Conservation (phyloP, 2,113 vertebrate species). For the Hydropotes inermis region DNA sequence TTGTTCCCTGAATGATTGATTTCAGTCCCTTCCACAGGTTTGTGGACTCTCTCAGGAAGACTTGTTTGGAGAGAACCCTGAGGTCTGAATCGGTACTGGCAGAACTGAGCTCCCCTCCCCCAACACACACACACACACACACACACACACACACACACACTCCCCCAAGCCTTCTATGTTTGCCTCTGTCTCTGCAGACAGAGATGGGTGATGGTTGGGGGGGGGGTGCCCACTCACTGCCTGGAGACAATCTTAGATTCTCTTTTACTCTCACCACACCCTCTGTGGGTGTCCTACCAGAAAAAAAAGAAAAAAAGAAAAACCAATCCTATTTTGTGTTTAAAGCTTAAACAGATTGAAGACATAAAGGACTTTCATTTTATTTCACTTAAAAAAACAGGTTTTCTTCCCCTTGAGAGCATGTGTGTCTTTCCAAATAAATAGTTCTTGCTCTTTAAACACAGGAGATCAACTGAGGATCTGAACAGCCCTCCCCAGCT, state of each 20-base stretch:
- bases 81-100: background rate
- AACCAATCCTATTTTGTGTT: conserved; percentile 17
- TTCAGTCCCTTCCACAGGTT: background rate
- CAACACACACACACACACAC: too few species aligned
- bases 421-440: conserved; percentile 46
- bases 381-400: conserved; percentile 51
- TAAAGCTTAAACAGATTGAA: conserved; percentile 39
- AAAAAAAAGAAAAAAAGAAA: background rate
- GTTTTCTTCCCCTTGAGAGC: conserved; percentile 28
- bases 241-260: background rate
- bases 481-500: background rate
- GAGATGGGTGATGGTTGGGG: background rate
- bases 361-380: conserved; percentile 36
- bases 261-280: background rate
- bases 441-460: conserved; percentile 39
- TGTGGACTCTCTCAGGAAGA: background rate
- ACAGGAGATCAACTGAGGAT: background rate
- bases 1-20: background rate
- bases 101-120: background rate
- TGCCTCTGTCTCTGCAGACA: background rate
- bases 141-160: too few species aligned
- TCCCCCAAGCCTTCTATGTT: background rate
- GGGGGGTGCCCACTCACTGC: rapidly evolving
- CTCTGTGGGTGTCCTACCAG: conserved; percentile 23
- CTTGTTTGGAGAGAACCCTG: background rate